Evolutionary conservation across 2,888 invertebrate genomes (phyloP).

Genomic region (Synergus gifuensis): DNA sequence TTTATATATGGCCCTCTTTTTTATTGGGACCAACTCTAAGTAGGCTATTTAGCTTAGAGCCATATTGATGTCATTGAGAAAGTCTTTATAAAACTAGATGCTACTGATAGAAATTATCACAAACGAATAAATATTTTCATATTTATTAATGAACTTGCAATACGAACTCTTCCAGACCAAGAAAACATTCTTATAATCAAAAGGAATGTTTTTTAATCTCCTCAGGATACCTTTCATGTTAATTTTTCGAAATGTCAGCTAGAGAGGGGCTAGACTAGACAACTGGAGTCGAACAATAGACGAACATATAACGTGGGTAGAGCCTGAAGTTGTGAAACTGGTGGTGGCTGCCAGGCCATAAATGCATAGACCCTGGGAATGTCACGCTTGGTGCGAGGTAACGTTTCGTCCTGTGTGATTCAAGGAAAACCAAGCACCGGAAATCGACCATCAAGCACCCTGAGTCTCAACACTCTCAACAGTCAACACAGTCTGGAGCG

Average conservation of each 20-base stretch:
- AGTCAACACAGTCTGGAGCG: constrained; percentile 13
- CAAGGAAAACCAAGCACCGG: neutral
- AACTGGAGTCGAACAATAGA: constrained; percentile 17
- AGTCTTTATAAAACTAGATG: constrained; percentile 1
- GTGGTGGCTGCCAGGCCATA: neutral
- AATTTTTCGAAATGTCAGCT: neutral
- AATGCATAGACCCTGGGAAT: constrained; percentile 7
- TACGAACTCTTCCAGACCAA: neutral
- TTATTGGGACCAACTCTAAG: constrained; percentile 2
- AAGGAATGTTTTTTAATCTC: neutral
- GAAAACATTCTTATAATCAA: neutral
- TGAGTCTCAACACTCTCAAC: neutral
- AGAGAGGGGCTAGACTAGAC: neutral
- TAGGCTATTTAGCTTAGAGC: neutral
- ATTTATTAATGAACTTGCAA: neutral
- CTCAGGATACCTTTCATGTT: neutral
- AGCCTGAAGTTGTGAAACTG: neutral
- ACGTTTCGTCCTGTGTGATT: neutral
- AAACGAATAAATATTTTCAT: neutral
- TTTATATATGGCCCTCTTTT: constrained; percentile 4
- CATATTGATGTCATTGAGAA: constrained; percentile 8
- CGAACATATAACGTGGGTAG: constrained; percentile 4
- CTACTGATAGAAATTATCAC: neutral
- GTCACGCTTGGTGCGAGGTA: neutral
- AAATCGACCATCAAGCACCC: constrained; percentile 10